Conservation (phyloP, 2,113 vertebrate genomes). For the Pterocles gutturalis region DNA sequence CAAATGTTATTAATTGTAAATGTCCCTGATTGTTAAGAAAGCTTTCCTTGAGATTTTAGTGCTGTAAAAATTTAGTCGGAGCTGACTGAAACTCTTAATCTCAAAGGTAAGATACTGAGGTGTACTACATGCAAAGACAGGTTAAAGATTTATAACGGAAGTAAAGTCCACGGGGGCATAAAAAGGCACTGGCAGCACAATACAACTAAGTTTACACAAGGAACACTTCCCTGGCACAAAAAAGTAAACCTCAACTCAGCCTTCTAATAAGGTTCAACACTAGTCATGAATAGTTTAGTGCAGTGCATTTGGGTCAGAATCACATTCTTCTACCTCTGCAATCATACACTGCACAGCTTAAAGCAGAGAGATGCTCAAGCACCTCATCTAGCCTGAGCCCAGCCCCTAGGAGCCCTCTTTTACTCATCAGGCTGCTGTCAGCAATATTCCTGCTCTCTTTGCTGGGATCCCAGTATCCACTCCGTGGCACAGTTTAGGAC, state of each 20-base stretch:
- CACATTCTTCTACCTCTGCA: background rate
- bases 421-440: background rate
- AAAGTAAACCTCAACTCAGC: background rate
- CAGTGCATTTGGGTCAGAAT: too few species aligned
- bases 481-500: background rate
- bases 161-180: background rate
- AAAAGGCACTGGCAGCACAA: background rate
- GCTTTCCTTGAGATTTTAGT: background rate
- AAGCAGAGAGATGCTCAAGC: accelerated
- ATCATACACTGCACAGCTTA: background rate
- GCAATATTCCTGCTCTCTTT: background rate
- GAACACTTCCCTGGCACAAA: background rate
- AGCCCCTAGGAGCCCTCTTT: background rate
- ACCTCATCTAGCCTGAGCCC: background rate
- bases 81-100: background rate
- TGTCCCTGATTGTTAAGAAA: background rate
- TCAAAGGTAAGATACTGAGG: background rate
- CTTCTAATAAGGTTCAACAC: background rate
- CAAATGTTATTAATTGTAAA: background rate
- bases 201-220: background rate
- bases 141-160: background rate
- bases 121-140: background rate
- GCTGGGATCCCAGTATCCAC: background rate
- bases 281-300: background rate
- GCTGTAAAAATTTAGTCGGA: background rate